Conservation (phyloP, 2,797 vertebrate genomes). For the Esox masquinongy region DNA sequence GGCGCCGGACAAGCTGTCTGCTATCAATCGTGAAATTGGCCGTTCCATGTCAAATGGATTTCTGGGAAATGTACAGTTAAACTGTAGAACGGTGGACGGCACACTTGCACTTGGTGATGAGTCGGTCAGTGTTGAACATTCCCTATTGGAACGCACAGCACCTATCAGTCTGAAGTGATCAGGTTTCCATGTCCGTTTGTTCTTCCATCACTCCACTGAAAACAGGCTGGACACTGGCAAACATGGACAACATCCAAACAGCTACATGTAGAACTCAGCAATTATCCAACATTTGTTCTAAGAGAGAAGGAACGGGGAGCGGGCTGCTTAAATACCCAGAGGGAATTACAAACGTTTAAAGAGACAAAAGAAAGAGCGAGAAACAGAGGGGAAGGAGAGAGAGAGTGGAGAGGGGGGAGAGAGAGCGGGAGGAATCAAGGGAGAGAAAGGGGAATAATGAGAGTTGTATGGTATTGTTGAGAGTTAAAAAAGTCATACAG, state of each 20-base stretch:
- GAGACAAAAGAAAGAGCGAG: constrained; percentile 9
- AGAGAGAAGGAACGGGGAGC: constrained; percentile 57
- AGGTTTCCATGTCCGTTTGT: constrained; percentile 32
- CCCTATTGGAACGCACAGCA: constrained; percentile 2
- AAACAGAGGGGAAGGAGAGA: constrained; percentile 5
- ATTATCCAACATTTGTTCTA: constrained; percentile 75
- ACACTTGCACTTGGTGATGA: constrained; percentile 13
- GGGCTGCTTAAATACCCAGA: constrained; percentile 66
- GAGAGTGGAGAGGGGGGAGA: not conserved
- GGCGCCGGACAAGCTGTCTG: constrained; percentile 2
- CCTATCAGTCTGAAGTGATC: constrained; percentile 2
- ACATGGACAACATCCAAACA: constrained; percentile 70
- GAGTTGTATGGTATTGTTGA: not conserved
- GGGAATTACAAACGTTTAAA: constrained; percentile 67
- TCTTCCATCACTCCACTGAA: constrained; percentile 52
- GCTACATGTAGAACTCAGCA: constrained; percentile 52
- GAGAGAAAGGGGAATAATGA: constrained; percentile 15
- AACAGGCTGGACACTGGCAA: constrained; percentile 57
- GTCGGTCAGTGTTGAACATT: not conserved
- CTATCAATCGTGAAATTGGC: constrained; percentile 52
- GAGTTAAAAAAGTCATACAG: constrained; percentile 33
- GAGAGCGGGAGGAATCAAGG: not conserved
- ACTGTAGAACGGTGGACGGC: constrained; percentile 25
- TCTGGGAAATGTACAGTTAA: constrained; percentile 29
- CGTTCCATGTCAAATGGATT: constrained; percentile 39